Percentiles rank a stretch among this genome's conserved stretches.
Evolutionary conservation across 2,113 vertebrate genomes (phyloP).

Genomic region (Deroptyus accipitrinus): DNA sequence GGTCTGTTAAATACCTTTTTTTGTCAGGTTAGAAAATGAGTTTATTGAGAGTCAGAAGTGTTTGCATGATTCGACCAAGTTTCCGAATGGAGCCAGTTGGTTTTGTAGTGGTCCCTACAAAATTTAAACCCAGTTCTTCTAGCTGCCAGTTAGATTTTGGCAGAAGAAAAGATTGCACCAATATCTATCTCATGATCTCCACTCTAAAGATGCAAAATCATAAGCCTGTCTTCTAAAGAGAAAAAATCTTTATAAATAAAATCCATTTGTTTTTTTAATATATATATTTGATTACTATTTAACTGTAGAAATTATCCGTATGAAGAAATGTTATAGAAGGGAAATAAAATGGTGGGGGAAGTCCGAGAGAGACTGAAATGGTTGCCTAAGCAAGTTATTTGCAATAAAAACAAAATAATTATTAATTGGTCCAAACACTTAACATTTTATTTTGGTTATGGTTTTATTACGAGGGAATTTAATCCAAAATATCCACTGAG

Average conservation of each 20-base stretch:
- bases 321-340: neutral
- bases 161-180: neutral
- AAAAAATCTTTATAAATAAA: neutral
- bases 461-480: neutral
- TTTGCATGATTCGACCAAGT: neutral
- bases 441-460: neutral
- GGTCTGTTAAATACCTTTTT: neutral
- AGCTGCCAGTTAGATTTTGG: neutral
- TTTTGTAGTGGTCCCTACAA: neutral
- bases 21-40: neutral
- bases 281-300: neutral
- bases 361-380: constrained; percentile 4
- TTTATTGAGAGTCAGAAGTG: neutral
- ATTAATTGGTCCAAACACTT: constrained; percentile 7
- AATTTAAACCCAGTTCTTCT: neutral
- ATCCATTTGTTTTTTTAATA: neutral
- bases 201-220: neutral
- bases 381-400: neutral
- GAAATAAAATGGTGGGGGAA: neutral
- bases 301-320: neutral
- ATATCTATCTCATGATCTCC: neutral
- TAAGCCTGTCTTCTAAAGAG: neutral
- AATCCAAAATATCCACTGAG: constrained; percentile 23
- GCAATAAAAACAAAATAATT: neutral
- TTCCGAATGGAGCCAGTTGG: neutral